Evolutionary conservation across 1,140 invertebrate species (phyloP), one percentile per base, ranked within the genome.

Genomic region (Drosophila pachea): DNA sequence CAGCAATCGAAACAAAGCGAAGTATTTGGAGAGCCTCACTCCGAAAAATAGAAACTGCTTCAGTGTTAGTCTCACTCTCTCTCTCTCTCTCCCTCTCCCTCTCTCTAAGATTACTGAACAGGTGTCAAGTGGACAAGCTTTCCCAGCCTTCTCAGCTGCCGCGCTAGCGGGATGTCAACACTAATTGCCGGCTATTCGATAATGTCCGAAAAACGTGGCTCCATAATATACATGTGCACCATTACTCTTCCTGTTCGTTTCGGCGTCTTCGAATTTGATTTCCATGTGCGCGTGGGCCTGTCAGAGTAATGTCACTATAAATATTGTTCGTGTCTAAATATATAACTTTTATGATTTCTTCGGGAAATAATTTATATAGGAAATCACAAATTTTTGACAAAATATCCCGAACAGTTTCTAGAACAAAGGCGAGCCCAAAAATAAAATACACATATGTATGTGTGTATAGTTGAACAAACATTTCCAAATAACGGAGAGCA

Each of bases 261-360:
- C 52, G 54, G 31, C 16, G 22, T 64, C 40, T 73, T 68, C 9
- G n/a, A 58, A 43, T 59, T 73, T 60, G 36, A 48, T 60, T 76
- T 70, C 48, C 71, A 66, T 66, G 22, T 22, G 40, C 42, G 68
- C 50, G 43, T 60, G 50, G 22, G 56, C 16, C 48, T 60, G 53
- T 70, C 58, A 71, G 72, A 72, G 64, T 63, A 59, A 72, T 76
- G 56, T 56, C 74, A 67, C 74, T 74, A 76, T 74, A 76, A 76
- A 76, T 74, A 71, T 72, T 74, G 35, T 64, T 74, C 63, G 68
- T 64, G 63, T 76, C 74, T 76, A 76, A 74, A 76, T 76, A 71
- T 76, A 71, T 76, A 76, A 65, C 68, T 74, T 76, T 74, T 76
- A 76, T 74, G 74, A 74, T 76, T 73, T 64, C 45, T 63, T 54